phyloP scores from a whole-genome alignment of 2,113 vertebrate genomes.

The Garra rufa region DNA sequence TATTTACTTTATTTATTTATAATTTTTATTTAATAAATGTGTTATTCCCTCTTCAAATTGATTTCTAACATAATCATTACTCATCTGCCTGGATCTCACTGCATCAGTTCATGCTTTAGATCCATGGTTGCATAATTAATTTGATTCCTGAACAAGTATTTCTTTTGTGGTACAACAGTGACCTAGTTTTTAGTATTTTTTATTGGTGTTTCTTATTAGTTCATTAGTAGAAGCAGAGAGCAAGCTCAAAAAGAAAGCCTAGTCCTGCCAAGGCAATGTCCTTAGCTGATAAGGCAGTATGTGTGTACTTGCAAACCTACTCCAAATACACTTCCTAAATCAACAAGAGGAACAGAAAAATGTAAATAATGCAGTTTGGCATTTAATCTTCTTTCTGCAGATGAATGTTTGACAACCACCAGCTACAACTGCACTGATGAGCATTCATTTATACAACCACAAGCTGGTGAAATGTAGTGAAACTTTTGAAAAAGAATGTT shows the following conservation, averaged over 20 bases:
- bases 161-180: too few relatives aligned
- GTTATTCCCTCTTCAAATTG: too few relatives aligned
- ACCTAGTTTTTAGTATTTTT: not conserved
- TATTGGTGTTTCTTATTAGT: too few relatives aligned
- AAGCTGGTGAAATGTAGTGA: not conserved
- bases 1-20: too few relatives aligned
- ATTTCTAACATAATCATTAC: too few relatives aligned
- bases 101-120: too few relatives aligned
- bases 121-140: too few relatives aligned
- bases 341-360: constrained; percentile 17
- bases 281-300: not conserved
- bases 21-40: too few relatives aligned
- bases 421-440: not conserved
- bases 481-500: not conserved
- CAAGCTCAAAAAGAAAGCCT: not conserved
- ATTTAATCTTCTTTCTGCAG: not conserved
- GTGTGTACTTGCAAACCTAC: not conserved
- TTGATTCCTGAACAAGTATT: too few relatives aligned
- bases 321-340: not conserved
- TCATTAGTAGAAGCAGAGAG: not conserved
- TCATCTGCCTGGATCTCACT: too few relatives aligned
- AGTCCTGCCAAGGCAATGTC: too few relatives aligned
- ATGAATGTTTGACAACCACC: not conserved
- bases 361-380: not conserved
- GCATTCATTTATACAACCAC: not conserved